These are phyloP conservation scores for Gisinianus flammeolus DNA, from an alignment of 2,888 invertebrate genomes.

Conservation along the genomic window DNA sequence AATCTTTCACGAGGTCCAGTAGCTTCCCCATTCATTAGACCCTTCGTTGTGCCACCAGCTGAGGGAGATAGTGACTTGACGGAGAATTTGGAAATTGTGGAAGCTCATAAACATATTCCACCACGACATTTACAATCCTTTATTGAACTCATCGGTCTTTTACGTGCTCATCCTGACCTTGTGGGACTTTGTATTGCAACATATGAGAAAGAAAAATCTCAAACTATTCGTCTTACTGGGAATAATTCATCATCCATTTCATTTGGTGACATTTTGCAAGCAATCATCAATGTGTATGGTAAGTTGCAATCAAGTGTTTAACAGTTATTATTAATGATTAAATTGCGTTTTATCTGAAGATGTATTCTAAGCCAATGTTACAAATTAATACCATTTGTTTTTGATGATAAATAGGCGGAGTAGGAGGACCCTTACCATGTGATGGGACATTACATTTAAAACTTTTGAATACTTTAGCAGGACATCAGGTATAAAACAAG, in stretches of 20 bases:
- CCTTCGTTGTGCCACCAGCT: constrained; percentile 47
- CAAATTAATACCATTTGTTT: not conserved
- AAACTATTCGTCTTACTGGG: constrained; percentile 40
- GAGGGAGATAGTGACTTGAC: constrained; percentile 49
- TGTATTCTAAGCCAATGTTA: not conserved
- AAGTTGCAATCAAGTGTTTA: constrained; percentile 1
- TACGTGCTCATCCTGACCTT: constrained; percentile 56
- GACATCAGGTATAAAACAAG: constrained; percentile 49
- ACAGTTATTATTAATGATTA: too few relatives aligned
- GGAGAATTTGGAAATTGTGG: constrained; percentile 55
- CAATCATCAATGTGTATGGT: constrained; percentile 57
- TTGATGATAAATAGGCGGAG: constrained; percentile 46
- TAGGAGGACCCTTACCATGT: constrained; percentile 56
- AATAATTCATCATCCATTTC: constrained; percentile 36
- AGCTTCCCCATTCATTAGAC: constrained; percentile 49
- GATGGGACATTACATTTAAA: constrained; percentile 56
- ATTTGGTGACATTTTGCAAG: constrained; percentile 54
- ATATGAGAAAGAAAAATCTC: constrained; percentile 52
- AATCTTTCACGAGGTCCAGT: constrained; percentile 53
- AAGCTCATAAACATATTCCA: constrained; percentile 55
- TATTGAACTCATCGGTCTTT: constrained; percentile 51
- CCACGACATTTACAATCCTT: constrained; percentile 52
- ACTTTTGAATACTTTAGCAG: constrained; percentile 53
- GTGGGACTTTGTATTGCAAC: constrained; percentile 53
- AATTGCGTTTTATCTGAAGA: not conserved